Conservation (phyloP, 2,797 vertebrate genomes). For the Halcyon chelicuti region DNA sequence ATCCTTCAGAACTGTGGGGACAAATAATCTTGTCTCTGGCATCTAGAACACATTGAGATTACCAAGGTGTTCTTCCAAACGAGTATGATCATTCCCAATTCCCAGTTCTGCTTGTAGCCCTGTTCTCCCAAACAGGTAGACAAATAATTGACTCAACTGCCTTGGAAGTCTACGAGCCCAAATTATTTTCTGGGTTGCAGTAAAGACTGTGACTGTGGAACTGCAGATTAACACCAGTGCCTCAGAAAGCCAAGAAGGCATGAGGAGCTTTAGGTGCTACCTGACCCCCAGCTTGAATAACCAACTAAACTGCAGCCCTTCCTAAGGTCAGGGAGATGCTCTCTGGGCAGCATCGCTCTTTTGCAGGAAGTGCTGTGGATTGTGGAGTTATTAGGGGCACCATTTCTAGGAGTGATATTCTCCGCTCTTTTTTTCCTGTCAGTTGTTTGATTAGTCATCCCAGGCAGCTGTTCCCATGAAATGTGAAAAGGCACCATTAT, state of each 20-base stretch:
- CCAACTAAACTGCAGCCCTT: background rate
- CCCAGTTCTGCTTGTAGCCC: background rate
- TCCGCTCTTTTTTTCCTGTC: background rate
- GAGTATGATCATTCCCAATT: background rate
- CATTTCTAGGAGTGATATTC: background rate
- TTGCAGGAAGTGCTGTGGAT: background rate
- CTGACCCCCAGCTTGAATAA: background rate
- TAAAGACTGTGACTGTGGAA: background rate
- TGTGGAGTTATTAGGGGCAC: background rate
- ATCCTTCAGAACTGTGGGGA: background rate
- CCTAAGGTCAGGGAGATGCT: background rate
- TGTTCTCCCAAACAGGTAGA: background rate
- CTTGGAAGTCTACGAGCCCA: background rate
- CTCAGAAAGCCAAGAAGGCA: background rate
- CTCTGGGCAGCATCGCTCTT: background rate
- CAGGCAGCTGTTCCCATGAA: constrained; percentile 12
- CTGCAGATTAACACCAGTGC: background rate
- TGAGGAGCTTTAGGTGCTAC: background rate
- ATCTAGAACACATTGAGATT: background rate
- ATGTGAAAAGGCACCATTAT: constrained; percentile 16
- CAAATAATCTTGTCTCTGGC: background rate
- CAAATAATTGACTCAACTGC: background rate
- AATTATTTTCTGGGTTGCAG: background rate
- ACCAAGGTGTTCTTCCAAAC: background rate
- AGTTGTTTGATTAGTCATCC: constrained; percentile 3